Evolutionary conservation across 1,140 invertebrate genomes (phyloP), one percentile per base, ranked within the genome.

Genomic region (Caenorhabditis elegans): DNA sequence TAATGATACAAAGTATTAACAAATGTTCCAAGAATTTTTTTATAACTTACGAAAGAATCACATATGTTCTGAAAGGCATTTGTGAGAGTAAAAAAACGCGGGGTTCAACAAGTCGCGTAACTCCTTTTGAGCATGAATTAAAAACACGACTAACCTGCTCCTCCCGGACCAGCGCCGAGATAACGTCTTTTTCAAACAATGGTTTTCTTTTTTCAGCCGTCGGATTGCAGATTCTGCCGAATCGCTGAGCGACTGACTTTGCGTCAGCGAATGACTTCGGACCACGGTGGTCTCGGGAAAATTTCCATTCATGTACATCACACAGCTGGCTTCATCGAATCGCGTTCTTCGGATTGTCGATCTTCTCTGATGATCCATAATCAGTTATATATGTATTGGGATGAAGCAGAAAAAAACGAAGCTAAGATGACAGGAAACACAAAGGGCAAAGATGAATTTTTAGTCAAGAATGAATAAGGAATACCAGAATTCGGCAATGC

Each of bases 181-280:
- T 43, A 79, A 48, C 48, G 34, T 79, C 55, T 53, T 60, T 79
- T 65, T 79, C 46, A 79, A 70, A n/a, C 55, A 60, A 19, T 55
- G 78, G 53, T 79, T 79, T 28, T 79, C 78, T 70, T 70, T 51
- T 70, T 43, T 43, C 10, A 79, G 34, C 26, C 17, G n/a, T 70
- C 60, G 60, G 43, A 70, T 39, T 1, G 60, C 60, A 39, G 60
- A 70, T n/a, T 70, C 60, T 4, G 53, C 53, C 3, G 60, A 70
- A 11, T 70, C 60, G 34, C 60, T 70, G 34, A 70, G 5, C 3
- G 60, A 70, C 39, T 70, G 60, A 43, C 60, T 70, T 10, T 70
- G 60, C 11, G 60, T 70, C 34, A 70, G 60, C 26, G 60, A 70
- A 22, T 70, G 34, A 22, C 60, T 70, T 39, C 60, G 36, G 34